These are phyloP conservation scores for Drosophila koepferae DNA, from an alignment of 2,888 invertebrate species.

Conservation along the genomic window DNA sequence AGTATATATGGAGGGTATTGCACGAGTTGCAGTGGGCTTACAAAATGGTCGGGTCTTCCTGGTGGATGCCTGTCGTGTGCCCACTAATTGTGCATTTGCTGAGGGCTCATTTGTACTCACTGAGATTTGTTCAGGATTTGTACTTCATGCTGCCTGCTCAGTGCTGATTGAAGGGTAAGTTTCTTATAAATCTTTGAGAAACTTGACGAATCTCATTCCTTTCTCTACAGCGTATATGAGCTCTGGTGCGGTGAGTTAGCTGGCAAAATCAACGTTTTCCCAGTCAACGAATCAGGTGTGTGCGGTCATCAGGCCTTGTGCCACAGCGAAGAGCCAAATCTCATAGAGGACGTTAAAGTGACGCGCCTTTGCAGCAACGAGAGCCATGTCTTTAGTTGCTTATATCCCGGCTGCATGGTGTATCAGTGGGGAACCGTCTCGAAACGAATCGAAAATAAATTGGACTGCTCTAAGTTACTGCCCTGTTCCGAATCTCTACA, in stretches of 20 bases:
- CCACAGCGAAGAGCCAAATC: constrained; percentile 86
- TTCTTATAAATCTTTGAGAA: not conserved
- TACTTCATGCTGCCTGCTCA: constrained; percentile 89
- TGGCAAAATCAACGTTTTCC: constrained; percentile 92
- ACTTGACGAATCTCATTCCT: not conserved
- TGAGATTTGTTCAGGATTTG: constrained; percentile 90
- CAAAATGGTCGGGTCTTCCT: constrained; percentile 92
- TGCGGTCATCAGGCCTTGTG: constrained; percentile 90
- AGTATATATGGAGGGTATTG: constrained; percentile 88
- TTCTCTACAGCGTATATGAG: constrained; percentile 87
- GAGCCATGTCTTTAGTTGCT: constrained; percentile 91
- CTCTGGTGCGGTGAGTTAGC: constrained; percentile 95
- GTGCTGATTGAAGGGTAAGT: constrained; percentile 84
- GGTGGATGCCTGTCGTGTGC: constrained; percentile 88
- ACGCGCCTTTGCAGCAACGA: constrained; percentile 89
- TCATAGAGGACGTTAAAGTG: constrained; percentile 86
- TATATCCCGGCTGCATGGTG: constrained; percentile 94
- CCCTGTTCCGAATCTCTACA: constrained; percentile 96
- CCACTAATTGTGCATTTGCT: constrained; percentile 87
- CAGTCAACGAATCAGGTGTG: constrained; percentile 89
- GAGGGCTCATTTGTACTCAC: constrained; percentile 92
- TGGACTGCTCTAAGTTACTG: constrained; percentile 96
- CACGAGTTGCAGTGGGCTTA: constrained; percentile 92
- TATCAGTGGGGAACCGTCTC: constrained; percentile 93
- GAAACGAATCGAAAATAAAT: constrained; percentile 89